These are phyloP conservation scores for Brachymystax lenok DNA, from an alignment of 2,797 vertebrate species.

Conservation along the genomic window DNA sequence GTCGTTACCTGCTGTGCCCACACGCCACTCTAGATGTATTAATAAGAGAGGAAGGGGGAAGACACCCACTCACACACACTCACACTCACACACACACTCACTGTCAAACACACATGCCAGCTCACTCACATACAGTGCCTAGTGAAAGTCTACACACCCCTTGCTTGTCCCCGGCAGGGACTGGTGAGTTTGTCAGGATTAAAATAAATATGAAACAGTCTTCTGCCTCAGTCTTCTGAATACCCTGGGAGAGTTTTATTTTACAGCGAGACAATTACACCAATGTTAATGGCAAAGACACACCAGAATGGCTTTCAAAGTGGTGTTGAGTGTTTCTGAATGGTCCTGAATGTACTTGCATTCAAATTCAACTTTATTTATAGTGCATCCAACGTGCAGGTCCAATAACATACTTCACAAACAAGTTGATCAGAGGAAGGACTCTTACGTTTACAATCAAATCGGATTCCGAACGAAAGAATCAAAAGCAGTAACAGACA, in stretches of 20 bases:
- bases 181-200: too few relatives aligned
- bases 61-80: not conserved
- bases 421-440: not conserved
- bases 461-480: not conserved
- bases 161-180: too few relatives aligned
- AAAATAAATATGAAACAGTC: too few relatives aligned
- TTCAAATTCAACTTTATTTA: not conserved
- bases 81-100: slow-evolving; percentile 25
- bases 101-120: slow-evolving; percentile 68
- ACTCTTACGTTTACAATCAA: not conserved
- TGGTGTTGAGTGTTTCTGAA: too few relatives aligned
- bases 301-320: too few relatives aligned
- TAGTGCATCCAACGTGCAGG: too few relatives aligned
- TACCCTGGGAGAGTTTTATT: too few relatives aligned
- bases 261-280: too few relatives aligned
- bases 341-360: not conserved
- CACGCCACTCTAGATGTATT: not conserved
- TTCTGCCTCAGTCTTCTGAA: too few relatives aligned
- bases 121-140: slow-evolving; percentile 32
- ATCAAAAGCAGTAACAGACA: not conserved
- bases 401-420: not conserved
- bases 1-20: not conserved
- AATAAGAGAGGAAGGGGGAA: not conserved
- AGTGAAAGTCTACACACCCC: too few relatives aligned
- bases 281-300: too few relatives aligned